Conservation (phyloP, 2,797 vertebrate species). For the Silurus lanzhouensis region DNA sequence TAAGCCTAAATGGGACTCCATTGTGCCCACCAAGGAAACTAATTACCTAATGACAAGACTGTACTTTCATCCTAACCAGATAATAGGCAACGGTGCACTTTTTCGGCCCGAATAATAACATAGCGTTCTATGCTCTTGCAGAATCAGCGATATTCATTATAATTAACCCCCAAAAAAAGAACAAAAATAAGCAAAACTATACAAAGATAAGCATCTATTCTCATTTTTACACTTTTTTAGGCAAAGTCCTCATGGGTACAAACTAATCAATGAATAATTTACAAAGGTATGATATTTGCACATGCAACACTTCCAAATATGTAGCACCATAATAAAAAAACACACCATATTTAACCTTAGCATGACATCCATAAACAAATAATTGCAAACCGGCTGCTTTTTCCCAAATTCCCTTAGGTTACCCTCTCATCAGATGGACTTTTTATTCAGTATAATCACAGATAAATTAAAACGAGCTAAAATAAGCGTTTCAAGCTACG, state of each 20-base stretch:
- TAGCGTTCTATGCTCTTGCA: background rate
- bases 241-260: background rate
- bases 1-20: background rate
- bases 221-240: background rate
- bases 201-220: conserved; percentile 2
- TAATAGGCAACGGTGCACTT: background rate
- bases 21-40: background rate
- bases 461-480: conserved; percentile 18
- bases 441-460: conserved; percentile 20
- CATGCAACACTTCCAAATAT: background rate
- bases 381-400: background rate
- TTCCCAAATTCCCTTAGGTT: conserved; percentile 19
- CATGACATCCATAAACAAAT: background rate
- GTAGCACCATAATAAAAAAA: background rate
- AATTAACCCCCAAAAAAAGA: background rate
- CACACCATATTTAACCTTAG: background rate
- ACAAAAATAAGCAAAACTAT: conserved; percentile 8
- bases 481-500: conserved; percentile 23
- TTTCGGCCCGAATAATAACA: background rate
- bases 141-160: conserved; percentile 9
- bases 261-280: conserved; percentile 19
- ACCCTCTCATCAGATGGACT: background rate
- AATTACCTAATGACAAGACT: conserved; percentile 6
- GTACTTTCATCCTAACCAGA: background rate
- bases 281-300: background rate